Evolutionary conservation across 2,113 vertebrate genomes (phyloP).

Genomic region (Trematocara variabile): DNA sequence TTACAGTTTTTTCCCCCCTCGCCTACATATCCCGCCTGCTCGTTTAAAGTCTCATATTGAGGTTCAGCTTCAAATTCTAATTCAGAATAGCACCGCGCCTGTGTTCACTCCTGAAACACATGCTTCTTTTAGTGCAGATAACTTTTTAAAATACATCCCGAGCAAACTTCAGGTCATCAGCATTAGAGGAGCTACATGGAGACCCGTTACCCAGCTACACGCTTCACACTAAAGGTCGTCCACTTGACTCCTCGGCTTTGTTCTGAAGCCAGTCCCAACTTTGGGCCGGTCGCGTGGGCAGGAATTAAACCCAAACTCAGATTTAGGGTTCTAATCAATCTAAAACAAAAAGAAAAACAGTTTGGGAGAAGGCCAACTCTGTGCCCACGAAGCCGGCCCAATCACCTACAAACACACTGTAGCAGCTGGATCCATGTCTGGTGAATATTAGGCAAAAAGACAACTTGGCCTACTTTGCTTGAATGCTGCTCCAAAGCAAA

Average conservation of each 20-base stretch:
- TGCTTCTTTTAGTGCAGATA: conserved; percentile 76
- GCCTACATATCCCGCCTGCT: not conserved
- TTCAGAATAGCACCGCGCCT: conserved; percentile 75
- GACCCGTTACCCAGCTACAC: not conserved
- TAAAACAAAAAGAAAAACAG: not conserved
- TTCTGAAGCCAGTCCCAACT: conserved; percentile 23
- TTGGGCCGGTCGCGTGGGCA: conserved; percentile 6
- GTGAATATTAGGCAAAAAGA: conserved; percentile 32
- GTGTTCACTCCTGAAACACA: conserved; percentile 65
- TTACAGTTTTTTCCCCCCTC: not conserved
- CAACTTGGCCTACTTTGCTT: conserved; percentile 16
- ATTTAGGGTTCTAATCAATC: not conserved
- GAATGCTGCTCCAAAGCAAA: conserved; percentile 19
- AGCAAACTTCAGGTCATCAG: conserved; percentile 37
- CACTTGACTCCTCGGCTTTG: conserved; percentile 2
- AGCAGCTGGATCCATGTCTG: conserved; percentile 60
- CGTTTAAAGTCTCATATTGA: conserved; percentile 6
- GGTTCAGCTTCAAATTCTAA: conserved; percentile 45
- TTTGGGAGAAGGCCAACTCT: not conserved
- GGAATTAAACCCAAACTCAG: not conserved
- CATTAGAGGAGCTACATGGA: conserved; percentile 5
- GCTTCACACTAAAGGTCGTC: not conserved
- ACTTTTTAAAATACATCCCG: conserved; percentile 32
- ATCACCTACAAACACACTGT: conserved; percentile 19
- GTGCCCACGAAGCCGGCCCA: not conserved